Percentiles rank a stretch among this genome's conserved stretches.
Conservation (phyloP, 2,113 vertebrate species). For the Ammodytes marinus region DNA sequence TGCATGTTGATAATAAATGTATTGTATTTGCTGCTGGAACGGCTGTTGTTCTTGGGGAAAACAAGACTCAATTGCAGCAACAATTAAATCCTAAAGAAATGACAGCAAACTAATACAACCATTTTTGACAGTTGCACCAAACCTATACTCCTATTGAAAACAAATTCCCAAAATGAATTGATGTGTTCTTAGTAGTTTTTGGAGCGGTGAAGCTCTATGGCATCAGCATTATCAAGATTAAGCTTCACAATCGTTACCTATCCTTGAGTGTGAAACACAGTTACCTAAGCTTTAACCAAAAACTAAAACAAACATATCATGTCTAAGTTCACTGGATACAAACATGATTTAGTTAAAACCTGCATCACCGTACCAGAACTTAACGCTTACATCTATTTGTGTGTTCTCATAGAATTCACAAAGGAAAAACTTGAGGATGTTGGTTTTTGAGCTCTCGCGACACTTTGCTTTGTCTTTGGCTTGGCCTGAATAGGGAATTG, state of each 20-base stretch:
- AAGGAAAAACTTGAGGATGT: neutral
- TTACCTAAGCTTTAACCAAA: too few species aligned
- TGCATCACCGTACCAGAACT: too few species aligned
- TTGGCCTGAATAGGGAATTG: neutral
- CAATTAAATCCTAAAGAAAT: neutral
- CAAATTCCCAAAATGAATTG: too few species aligned
- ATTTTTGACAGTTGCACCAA: too few species aligned
- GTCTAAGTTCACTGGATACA: neutral
- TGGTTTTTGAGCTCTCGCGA: neutral
- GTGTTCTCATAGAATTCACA: neutral
- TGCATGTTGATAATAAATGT: neutral
- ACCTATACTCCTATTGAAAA: too few species aligned
- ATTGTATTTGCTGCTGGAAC: too few species aligned
- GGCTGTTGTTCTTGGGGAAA: neutral
- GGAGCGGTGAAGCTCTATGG: too few species aligned
- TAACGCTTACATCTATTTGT: neutral
- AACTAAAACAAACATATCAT: too few species aligned
- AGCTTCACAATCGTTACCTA: too few species aligned
- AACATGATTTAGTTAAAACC: neutral
- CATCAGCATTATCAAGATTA: too few species aligned
- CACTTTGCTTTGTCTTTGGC: neutral
- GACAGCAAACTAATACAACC: neutral
- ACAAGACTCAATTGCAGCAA: neutral
- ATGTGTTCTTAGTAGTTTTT: too few species aligned
- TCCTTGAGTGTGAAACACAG: too few species aligned